phyloP scores from a whole-genome alignment of 1,140 invertebrate species.

The Drosophila willistoni region DNA sequence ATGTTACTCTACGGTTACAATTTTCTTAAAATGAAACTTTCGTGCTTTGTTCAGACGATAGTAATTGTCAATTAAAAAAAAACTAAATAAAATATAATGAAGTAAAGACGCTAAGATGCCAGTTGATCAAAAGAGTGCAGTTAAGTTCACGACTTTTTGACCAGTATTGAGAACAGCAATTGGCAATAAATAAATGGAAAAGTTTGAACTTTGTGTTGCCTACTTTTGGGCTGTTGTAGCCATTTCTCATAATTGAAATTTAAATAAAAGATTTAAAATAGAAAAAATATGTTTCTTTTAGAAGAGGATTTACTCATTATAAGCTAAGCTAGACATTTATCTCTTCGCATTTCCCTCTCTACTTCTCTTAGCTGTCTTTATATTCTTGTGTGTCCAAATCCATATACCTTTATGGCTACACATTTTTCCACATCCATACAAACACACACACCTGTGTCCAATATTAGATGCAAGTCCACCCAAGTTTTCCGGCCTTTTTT shows the following conservation, averaged over 20 bases:
- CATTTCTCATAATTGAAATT: neutral
- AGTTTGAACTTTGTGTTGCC: too few species aligned
- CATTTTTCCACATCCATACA: conserved; percentile 43
- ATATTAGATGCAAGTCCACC: conserved; percentile 24
- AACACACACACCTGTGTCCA: conserved; percentile 58
- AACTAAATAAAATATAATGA: too few species aligned
- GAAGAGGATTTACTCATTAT: conserved; percentile 30
- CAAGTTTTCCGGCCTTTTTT: conserved; percentile 15
- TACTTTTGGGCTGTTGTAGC: neutral
- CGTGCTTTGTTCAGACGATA: too few species aligned
- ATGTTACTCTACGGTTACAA: too few species aligned
- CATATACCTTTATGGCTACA: conserved; percentile 57
- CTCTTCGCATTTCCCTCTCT: conserved; percentile 46
- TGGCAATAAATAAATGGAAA: too few species aligned
- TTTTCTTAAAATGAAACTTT: too few species aligned
- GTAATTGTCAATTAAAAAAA: too few species aligned
- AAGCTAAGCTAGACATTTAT: conserved; percentile 59
- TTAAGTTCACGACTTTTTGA: too few species aligned
- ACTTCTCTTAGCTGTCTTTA: conserved; percentile 19
- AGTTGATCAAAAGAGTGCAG: too few species aligned
- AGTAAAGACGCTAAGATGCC: too few species aligned
- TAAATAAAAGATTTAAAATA: neutral
- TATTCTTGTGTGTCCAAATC: conserved; percentile 31
- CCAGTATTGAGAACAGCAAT: too few species aligned
- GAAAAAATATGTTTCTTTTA: neutral